Percentiles rank a stretch among this genome's conserved stretches.
Evolutionary conservation across 2,888 invertebrate species (phyloP).

Genomic region (Rosalia funebris): DNA sequence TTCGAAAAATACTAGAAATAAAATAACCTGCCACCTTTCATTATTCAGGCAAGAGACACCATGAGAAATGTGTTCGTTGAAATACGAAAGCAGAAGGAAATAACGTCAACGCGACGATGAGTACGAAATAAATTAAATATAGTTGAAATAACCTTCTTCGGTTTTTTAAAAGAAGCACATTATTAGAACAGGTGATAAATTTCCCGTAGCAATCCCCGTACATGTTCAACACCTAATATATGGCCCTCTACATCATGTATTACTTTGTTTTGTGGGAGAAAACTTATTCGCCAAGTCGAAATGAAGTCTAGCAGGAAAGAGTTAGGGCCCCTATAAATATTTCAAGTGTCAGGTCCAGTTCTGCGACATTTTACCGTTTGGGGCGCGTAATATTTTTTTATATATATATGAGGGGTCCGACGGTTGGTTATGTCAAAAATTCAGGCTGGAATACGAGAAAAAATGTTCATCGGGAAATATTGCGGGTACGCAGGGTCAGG

Average conservation of each 20-base stretch:
- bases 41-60: no score
- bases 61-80: no score
- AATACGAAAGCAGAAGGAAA: slow-evolving; percentile 1
- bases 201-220: slow-evolving; percentile 43
- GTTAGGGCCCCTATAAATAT: slow-evolving; percentile 58
- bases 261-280: slow-evolving; percentile 57
- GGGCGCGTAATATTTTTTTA: neutral
- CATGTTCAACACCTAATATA: slow-evolving; percentile 52
- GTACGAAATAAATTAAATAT: slow-evolving; percentile 1
- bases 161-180: slow-evolving; percentile 4
- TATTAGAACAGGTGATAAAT: slow-evolving; percentile 40
- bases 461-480: slow-evolving; percentile 11
- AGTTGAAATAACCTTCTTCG: neutral
- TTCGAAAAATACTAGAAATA: no score
- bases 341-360: slow-evolving; percentile 58
- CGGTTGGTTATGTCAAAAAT: neutral
- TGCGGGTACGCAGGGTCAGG: no score
- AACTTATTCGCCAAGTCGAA: slow-evolving; percentile 57
- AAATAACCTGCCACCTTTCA: no score
- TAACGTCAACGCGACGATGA: neutral
- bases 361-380: slow-evolving; percentile 50
- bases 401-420: neutral
- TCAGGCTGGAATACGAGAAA: neutral
- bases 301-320: slow-evolving; percentile 56
- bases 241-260: slow-evolving; percentile 56